These are phyloP conservation scores for Plectrocnemia conspersa DNA, from an alignment of 1,140 invertebrate species.

Conservation along the genomic window DNA sequence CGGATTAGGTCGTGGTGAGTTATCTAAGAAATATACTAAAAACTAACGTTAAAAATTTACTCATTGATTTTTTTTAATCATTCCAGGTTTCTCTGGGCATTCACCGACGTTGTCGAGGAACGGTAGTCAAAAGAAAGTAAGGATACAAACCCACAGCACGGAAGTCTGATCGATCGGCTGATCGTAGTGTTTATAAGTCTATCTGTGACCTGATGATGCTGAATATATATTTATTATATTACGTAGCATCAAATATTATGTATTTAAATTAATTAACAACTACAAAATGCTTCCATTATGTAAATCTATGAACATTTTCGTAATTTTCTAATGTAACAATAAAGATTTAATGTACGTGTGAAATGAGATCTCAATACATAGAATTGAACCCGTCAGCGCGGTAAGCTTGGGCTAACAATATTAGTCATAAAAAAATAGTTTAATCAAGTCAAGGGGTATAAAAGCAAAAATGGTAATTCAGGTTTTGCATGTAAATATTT, in stretches of 20 bases:
- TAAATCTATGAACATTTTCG: too few relatives aligned
- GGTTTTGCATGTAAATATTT: too few relatives aligned
- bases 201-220: too few relatives aligned
- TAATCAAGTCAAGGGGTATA: too few relatives aligned
- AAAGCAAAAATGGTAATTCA: too few relatives aligned
- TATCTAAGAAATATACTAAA: neutral
- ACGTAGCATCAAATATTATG: neutral
- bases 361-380: too few relatives aligned
- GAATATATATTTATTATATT: neutral
- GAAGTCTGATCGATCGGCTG: conserved; percentile 58
- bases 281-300: conserved; percentile 6
- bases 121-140: conserved; percentile 80
- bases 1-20: neutral
- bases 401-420: too few relatives aligned
- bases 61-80: neutral
- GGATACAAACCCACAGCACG: conserved; percentile 82
- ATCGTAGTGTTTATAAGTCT: neutral
- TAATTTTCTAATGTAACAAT: too few relatives aligned
- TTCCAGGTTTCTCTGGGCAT: conserved; percentile 67
- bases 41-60: neutral
- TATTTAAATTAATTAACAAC: neutral
- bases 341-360: too few relatives aligned
- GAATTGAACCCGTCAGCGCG: too few relatives aligned
- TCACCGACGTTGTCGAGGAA: conserved; percentile 75
- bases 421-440: too few relatives aligned